These are phyloP conservation scores for Nomada fucata DNA, from an alignment of 2,888 invertebrate species.

Conservation along the genomic window DNA sequence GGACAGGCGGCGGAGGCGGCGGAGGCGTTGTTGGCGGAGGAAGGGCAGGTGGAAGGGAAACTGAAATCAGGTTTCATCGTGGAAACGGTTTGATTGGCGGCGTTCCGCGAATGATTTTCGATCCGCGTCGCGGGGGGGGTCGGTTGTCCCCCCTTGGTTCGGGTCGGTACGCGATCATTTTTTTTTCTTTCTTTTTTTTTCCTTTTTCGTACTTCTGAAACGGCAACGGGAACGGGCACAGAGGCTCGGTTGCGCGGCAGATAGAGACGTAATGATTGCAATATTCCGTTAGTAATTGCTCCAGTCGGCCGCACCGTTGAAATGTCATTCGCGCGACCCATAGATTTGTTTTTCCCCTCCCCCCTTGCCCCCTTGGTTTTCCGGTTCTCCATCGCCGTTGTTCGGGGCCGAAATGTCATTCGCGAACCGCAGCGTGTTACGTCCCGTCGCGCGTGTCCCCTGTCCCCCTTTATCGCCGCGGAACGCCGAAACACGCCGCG, in stretches of 20 bases:
- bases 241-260: conserved; percentile 51
- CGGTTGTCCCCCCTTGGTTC: conserved; percentile 56
- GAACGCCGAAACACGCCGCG: conserved; percentile 37
- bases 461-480: conserved; percentile 3
- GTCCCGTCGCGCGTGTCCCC: conserved; percentile 43
- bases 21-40: background rate
- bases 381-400: conserved; percentile 37
- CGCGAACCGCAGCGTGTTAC: conserved; percentile 85
- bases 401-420: conserved; percentile 83
- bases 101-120: conserved; percentile 71
- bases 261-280: conserved; percentile 81
- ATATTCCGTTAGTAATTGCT: conserved; percentile 87
- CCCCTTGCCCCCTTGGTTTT: background rate
- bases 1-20: background rate
- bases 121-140: conserved; percentile 59
- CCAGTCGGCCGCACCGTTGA: conserved; percentile 85
- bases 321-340: conserved; percentile 70
- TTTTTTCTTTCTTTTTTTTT: conserved; percentile 62
- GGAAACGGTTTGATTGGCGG: conserved; percentile 72
- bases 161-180: conserved; percentile 56
- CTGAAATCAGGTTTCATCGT: conserved; percentile 66
- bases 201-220: conserved; percentile 53
- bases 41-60: conserved; percentile 5
- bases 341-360: conserved; percentile 69
- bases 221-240: conserved; percentile 44